phyloP scores from a whole-genome alignment of 2,797 vertebrate species.

The Poeciliopsis gracilis region DNA sequence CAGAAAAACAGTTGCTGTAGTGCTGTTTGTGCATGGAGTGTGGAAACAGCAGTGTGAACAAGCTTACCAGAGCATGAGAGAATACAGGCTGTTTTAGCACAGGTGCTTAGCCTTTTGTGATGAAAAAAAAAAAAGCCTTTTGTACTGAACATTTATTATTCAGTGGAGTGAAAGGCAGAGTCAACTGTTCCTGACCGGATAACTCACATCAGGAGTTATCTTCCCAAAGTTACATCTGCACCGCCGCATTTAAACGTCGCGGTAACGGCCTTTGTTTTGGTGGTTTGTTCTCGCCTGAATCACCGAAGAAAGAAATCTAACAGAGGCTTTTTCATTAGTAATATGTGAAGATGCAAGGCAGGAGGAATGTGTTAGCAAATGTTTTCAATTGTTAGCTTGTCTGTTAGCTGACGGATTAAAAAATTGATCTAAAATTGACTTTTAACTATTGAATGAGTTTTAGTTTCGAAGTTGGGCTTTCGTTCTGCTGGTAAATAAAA shows the following conservation, averaged over 20 bases:
- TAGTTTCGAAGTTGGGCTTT: no score
- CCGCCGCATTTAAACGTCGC: background rate
- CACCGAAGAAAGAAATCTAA: background rate
- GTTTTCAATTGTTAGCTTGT: no score
- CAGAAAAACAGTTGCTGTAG: background rate
- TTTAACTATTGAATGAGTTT: no score
- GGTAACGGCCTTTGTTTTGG: background rate
- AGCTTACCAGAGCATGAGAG: slow-evolving; percentile 8
- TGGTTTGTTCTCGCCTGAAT: background rate
- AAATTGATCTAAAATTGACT: no score
- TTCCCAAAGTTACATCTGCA: background rate
- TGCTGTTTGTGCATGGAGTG: background rate
- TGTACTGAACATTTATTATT: slow-evolving; percentile 20
- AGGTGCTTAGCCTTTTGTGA: slow-evolving; percentile 10
- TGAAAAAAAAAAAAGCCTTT: background rate
- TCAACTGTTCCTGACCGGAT: background rate
- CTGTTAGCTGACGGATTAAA: no score
- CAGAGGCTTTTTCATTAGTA: background rate
- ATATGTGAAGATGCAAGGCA: background rate
- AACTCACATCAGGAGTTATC: slow-evolving; percentile 2
- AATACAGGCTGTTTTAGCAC: background rate
- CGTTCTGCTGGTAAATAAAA: background rate
- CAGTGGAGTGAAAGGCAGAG: slow-evolving; percentile 15
- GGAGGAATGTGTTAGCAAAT: no score
- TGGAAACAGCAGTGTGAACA: slow-evolving; percentile 6